Base-by-base conservation (phyloP, 92 coral and sea anemone species). In the Parazoanthus swiftii region DNA sequence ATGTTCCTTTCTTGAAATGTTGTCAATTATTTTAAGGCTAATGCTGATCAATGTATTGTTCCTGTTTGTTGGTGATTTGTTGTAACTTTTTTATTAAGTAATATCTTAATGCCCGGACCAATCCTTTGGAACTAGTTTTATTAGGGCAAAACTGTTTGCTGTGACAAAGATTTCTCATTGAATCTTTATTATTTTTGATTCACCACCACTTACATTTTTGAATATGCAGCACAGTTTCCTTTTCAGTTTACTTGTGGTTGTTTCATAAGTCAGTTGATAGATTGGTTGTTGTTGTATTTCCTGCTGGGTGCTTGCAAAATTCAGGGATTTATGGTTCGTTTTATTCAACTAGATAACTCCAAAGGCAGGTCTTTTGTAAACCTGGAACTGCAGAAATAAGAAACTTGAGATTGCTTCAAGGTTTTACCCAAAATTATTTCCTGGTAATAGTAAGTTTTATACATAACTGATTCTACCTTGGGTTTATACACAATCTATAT, bases 21-120 rank as follows among this genome's bases (percentile, higher is more conserved):
- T 38, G 76, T 44, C 77, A 68, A 4, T 29, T 84, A 36, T 72
- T 84, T 67, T 83, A 54, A 84, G 46, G 48, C 65, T 25, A 84
- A 79, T 84, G 79, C 66, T 71, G 87, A 48, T 56, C 29, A 38
- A 5, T 56, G 29, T 21, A 70, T 84, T 83, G 78, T 83, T 43
- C 79, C 70, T 42, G 33, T 37, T 46, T 44, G 37, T 51, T 7
- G 14, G 77, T 84, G 35, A 39, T 76, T 48, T 18, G 23, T 39
- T 76, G 54, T 46, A 80, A 20, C 58, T 50, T 80, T 80, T 51
- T 80, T n/a, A 80, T 54, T 33, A 33, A 44, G 65, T 26, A n/a
- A 54, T 80, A 80, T 6, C 35, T 54, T 33, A 20, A 46, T 43
- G 26, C 85, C 51, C 46, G 59, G 26, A 33, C 3, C 6, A 16